Evolutionary conservation across 2,888 invertebrate species (phyloP).

Genomic region (Aphodius sticticus): DNA sequence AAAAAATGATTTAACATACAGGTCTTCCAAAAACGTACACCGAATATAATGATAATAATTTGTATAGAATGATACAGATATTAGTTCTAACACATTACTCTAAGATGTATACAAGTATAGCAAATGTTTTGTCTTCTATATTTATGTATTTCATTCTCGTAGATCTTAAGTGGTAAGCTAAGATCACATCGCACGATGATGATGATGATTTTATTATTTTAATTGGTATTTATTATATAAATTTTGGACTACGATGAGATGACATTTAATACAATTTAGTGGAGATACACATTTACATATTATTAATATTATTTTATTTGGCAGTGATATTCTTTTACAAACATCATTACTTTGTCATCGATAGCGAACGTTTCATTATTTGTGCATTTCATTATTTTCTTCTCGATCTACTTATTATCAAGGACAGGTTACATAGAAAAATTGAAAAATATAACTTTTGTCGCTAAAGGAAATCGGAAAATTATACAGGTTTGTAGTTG

Average conservation of each 20-base stretch:
- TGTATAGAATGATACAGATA: constrained; percentile 4
- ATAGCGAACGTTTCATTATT: constrained; percentile 13
- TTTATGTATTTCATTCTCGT: constrained; percentile 9
- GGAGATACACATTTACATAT: constrained; percentile 18
- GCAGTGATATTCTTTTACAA: constrained; percentile 23
- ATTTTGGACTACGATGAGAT: constrained; percentile 15
- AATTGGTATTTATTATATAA: constrained; percentile 7
- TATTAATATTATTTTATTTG: constrained; percentile 13
- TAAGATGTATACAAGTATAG: neutral
- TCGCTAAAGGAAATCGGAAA: neutral
- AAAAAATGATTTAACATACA: neutral
- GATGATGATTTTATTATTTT: constrained; percentile 12
- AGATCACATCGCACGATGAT: constrained; percentile 23
- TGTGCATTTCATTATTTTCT: constrained; percentile 9
- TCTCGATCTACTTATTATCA: constrained; percentile 4
- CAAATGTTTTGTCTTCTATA: neutral
- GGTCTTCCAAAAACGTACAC: neutral
- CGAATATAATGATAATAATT: neutral
- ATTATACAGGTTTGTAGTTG: neutral
- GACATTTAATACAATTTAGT: constrained; percentile 21
- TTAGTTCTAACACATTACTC: neutral
- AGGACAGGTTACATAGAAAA: neutral
- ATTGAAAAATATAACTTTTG: neutral
- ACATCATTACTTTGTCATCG: constrained; percentile 15
- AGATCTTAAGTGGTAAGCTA: constrained; percentile 18